These are phyloP conservation scores for Brachylomia viminalis DNA, from an alignment of 2,888 invertebrate species.

Conservation along the genomic window DNA sequence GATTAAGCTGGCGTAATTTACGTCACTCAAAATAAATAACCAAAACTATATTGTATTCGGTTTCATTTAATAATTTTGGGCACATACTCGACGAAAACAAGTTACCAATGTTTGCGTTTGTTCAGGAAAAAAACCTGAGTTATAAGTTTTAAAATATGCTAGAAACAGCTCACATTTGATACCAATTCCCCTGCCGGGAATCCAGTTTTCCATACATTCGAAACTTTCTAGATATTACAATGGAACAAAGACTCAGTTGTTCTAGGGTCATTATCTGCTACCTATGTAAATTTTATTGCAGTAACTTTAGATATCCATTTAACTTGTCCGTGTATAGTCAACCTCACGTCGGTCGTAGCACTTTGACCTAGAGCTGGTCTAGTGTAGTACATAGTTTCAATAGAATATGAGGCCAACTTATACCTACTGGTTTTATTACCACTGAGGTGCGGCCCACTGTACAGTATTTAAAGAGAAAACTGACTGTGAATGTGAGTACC, in stretches of 20 bases:
- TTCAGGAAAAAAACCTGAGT: neutral
- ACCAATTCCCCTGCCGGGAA: conserved; percentile 19
- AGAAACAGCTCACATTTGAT: conserved; percentile 22
- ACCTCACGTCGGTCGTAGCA: neutral
- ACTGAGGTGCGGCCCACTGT: neutral
- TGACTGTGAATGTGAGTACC: no score
- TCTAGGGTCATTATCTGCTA: conserved; percentile 37
- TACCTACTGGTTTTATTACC: neutral
- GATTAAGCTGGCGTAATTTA: neutral
- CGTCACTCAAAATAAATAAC: neutral
- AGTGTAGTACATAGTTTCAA: neutral
- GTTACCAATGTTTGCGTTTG: neutral
- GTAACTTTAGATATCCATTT: conserved; percentile 14
- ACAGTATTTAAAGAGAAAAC: no score
- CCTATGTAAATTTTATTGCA: conserved; percentile 49
- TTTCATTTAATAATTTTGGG: neutral
- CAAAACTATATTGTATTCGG: neutral
- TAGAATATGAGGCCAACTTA: neutral
- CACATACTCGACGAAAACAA: neutral
- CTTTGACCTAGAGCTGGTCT: neutral
- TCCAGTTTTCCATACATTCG: conserved; percentile 26
- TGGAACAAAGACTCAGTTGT: conserved; percentile 45
- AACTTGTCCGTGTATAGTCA: neutral
- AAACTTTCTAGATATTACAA: conserved; percentile 44
- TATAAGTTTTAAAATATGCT: neutral